Base-by-base conservation (phyloP, 2,888 invertebrate species). In the Aleiodes leptofemur region DNA sequence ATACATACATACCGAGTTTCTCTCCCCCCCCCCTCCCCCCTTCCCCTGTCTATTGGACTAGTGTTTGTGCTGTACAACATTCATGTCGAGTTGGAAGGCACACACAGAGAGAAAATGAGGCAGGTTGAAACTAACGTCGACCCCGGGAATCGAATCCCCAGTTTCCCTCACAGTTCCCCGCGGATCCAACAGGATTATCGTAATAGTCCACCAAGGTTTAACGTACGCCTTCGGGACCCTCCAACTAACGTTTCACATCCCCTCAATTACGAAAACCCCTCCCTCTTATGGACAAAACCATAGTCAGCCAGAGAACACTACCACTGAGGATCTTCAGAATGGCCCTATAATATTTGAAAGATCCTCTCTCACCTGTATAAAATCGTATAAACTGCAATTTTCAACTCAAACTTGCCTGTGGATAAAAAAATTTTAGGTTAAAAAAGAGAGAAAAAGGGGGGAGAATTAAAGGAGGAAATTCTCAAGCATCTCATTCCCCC, bases 111-210 rank as follows among this genome's bases (percentile, higher is more conserved):
- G 29, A 57, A 23, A 7, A 48, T 16, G 53, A 61, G 53, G 55
- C 61, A 59, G 69, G 55, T 59, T 16, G 57, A 57, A 77, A 78
- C 82, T 81, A 79, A 82, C 80, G 73, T 77, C 81, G 79, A 78
- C 78, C 81, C 82, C 82, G 74, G 76, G 69, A 85, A 82, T 85
- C 81, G 84, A 84, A 83, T 86, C 83, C 83, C 80, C 77, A 76
- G 79, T 81, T 23, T 2, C 23, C 73, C 50, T 50, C 50, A 57
- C 50, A 82, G 80, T 79, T 82, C 81, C 80, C 73, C 78, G 78
- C 23, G 82, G 84, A 85, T 86, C 85, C 86, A 86, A 85, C 85
- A 83, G 86, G 86, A 87, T 87, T 87, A 87, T 86, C 83, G 86
- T 87, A 87, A 87, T 86, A 85, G 85, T 84, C 81, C 82, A 78